These are phyloP conservation scores for Asobara japonica DNA, from an alignment of 1,140 invertebrate species.

Conservation along the genomic window DNA sequence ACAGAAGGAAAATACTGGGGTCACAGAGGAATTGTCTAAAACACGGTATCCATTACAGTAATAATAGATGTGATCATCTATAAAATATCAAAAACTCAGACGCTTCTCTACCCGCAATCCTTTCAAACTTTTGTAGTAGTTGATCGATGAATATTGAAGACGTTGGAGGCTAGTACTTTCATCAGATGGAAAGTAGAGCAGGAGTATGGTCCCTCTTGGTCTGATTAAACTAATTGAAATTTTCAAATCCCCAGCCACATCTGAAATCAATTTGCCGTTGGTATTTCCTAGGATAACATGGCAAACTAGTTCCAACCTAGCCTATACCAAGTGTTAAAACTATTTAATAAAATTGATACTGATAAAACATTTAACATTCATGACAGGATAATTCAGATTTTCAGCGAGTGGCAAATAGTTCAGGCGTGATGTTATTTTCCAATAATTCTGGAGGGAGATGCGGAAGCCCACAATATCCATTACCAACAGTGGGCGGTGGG, in stretches of 20 bases:
- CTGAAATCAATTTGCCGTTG: neutral
- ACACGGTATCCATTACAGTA: neutral
- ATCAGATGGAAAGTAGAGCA: slow-evolving; percentile 1
- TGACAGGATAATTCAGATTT: neutral
- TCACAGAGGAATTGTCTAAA: slow-evolving; percentile 1
- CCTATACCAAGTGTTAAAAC: neutral
- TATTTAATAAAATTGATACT: neutral
- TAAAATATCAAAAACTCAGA: neutral
- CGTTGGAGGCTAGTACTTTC: neutral
- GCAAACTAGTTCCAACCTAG: neutral
- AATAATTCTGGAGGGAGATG: too few relatives aligned
- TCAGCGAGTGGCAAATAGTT: neutral
- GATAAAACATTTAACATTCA: neutral
- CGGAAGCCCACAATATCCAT: too few relatives aligned
- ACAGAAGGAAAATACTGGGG: neutral
- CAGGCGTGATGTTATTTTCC: too few relatives aligned
- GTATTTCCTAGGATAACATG: neutral
- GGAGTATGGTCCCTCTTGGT: neutral
- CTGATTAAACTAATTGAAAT: neutral
- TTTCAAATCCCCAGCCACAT: neutral
- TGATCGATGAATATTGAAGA: neutral
- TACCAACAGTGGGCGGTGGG: too few relatives aligned
- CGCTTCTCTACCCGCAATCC: too few relatives aligned
- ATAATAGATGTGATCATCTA: neutral
- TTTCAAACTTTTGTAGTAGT: neutral